A percentile compares a stretch with the other conserved stretches of the same genome.
Conservation (phyloP, 1,140 invertebrate species). For the Meloidogyne exigua region DNA sequence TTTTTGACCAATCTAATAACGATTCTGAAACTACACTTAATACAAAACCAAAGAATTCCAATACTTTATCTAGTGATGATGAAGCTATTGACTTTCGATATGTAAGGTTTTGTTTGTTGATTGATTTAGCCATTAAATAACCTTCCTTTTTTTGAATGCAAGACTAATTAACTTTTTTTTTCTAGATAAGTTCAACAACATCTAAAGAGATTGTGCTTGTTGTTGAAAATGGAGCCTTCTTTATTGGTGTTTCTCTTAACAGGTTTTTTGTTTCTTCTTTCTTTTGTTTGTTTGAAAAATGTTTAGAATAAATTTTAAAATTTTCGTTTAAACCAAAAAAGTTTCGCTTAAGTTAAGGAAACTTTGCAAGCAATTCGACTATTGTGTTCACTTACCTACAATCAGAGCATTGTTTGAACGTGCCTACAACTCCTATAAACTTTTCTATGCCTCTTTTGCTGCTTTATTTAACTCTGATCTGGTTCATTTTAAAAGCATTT, state of each 20-base stretch:
- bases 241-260: conserved; percentile 37
- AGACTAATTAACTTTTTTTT: background rate
- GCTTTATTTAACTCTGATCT: background rate
- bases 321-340: background rate
- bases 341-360: conserved; percentile 20
- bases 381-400: conserved; percentile 39
- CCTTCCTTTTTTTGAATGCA: background rate
- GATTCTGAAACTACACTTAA: background rate
- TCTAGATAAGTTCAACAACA: conserved; percentile 39
- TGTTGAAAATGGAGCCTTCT: conserved; percentile 35
- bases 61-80: background rate
- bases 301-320: background rate
- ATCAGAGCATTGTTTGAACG: conserved; percentile 26
- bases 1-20: background rate
- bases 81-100: background rate
- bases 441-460: conserved; percentile 36
- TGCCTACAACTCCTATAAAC: conserved; percentile 36
- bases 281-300: too few species aligned
- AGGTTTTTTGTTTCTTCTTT: conserved; percentile 18
- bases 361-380: conserved; percentile 30
- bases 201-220: conserved; percentile 33
- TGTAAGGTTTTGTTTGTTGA: background rate
- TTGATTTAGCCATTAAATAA: too few species aligned
- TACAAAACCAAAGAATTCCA: background rate
- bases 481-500: conserved; percentile 25